phyloP scores from a whole-genome alignment of 2,113 vertebrate species.

The Laterallus jamaicensis region DNA sequence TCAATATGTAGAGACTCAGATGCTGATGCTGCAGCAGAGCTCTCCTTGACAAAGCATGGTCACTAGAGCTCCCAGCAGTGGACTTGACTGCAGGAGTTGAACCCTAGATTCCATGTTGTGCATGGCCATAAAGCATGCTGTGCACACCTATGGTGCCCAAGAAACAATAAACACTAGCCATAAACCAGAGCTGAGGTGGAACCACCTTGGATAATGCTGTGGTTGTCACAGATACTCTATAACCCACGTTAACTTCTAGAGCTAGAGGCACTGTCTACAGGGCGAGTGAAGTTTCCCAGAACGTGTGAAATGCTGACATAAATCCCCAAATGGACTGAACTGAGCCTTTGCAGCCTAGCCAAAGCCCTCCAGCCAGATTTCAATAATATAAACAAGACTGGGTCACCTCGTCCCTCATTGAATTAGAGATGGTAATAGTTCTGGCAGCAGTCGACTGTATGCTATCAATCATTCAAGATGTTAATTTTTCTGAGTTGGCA shows the following conservation, averaged over 20 bases:
- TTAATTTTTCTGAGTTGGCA: constrained; percentile 22
- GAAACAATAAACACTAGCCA: background rate
- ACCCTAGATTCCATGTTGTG: background rate
- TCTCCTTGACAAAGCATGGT: background rate
- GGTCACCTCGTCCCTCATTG: background rate
- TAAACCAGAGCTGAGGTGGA: background rate
- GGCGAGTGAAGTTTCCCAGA: constrained; percentile 28
- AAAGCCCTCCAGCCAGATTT: constrained; percentile 39
- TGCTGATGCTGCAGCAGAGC: background rate
- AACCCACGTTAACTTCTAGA: background rate
- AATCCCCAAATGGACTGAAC: constrained; percentile 17
- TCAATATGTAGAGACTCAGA: background rate
- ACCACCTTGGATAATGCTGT: background rate
- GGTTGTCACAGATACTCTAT: background rate
- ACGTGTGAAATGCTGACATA: constrained; percentile 12
- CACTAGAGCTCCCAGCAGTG: background rate
- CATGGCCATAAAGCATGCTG: background rate
- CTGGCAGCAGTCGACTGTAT: constrained; percentile 23
- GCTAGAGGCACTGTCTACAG: background rate
- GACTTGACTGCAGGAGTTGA: background rate
- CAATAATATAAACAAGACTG: constrained; percentile 17
- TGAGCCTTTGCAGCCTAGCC: background rate
- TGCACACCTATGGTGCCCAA: background rate
- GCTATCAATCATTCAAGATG: constrained; percentile 37
- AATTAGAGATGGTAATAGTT: constrained; percentile 5